Percentiles rank a stretch among this genome's conserved stretches.
Evolutionary conservation across 2,888 invertebrate species (phyloP).

Genomic region (Leistus spinibarbis): DNA sequence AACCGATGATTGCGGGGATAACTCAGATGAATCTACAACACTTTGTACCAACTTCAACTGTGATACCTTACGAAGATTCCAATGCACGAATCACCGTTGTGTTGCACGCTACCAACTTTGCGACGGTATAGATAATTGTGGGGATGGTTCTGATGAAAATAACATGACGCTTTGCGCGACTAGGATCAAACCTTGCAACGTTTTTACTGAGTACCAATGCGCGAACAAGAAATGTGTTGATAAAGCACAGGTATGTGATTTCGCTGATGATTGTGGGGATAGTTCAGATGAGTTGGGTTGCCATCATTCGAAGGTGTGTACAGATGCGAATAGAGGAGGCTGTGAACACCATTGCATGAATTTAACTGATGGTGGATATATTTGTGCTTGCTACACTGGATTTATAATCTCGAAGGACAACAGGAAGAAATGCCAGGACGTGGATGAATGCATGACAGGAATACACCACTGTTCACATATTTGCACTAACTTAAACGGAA

Average conservation of each 20-base stretch:
- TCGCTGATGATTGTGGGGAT: conserved; percentile 90
- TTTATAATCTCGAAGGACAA: conserved; percentile 81
- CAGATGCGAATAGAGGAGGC: conserved; percentile 70
- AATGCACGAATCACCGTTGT: conserved; percentile 88
- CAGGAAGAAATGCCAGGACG: conserved; percentile 83
- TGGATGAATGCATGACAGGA: conserved; percentile 86
- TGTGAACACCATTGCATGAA: conserved; percentile 93
- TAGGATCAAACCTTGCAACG: conserved; percentile 77
- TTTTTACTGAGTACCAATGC: conserved; percentile 82
- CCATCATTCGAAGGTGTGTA: conserved; percentile 70
- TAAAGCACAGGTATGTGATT: conserved; percentile 81
- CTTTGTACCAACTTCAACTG: conserved; percentile 87
- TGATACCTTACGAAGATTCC: conserved; percentile 82
- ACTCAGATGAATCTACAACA: conserved; percentile 81
- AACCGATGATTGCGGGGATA: conserved; percentile 91
- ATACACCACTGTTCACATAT: conserved; percentile 91
- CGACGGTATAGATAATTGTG: conserved; percentile 91
- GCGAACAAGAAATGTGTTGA: conserved; percentile 86
- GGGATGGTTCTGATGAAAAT: conserved; percentile 94
- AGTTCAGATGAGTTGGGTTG: conserved; percentile 90
- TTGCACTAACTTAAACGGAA: conserved; percentile 91
- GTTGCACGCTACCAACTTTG: conserved; percentile 87
- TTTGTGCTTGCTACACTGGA: conserved; percentile 88
- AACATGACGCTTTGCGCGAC: conserved; percentile 87
- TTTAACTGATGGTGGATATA: conserved; percentile 81